phyloP scores from a whole-genome alignment of 2,797 vertebrate genomes.

The Sebastes nivosus region DNA sequence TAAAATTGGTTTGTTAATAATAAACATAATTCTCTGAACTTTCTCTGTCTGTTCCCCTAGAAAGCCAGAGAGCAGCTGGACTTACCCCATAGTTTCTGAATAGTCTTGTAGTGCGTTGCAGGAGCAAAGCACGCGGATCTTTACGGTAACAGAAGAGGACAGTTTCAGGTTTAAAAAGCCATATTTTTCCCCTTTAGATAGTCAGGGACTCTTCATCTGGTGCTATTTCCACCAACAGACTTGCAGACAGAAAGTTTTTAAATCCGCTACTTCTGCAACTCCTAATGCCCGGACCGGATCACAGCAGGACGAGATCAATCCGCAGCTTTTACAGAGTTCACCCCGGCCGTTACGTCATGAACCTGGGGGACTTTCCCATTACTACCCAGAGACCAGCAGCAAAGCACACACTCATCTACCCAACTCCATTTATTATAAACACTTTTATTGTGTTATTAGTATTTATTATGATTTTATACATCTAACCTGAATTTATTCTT shows the following conservation, averaged over 20 bases:
- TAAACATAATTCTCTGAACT: slow-evolving; percentile 14
- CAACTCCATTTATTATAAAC: background rate
- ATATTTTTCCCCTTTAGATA: slow-evolving; percentile 55
- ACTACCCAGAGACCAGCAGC: slow-evolving; percentile 23
- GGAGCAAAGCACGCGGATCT: slow-evolving; percentile 64
- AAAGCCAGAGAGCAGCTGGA: slow-evolving; percentile 22
- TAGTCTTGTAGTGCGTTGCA: slow-evolving; percentile 63
- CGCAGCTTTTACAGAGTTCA: slow-evolving; percentile 68
- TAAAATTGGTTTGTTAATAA: background rate
- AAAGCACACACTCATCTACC: background rate
- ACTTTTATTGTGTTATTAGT: background rate
- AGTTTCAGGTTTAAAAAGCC: slow-evolving; percentile 65
- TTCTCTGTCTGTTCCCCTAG: background rate
- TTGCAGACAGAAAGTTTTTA: slow-evolving; percentile 78
- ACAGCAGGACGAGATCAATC: slow-evolving; percentile 56
- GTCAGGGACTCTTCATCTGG: slow-evolving; percentile 52
- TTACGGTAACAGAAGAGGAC: slow-evolving; percentile 26
- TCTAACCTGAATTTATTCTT: background rate
- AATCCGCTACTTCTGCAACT: slow-evolving; percentile 81
- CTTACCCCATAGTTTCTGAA: slow-evolving; percentile 81
- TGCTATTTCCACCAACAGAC: slow-evolving; percentile 63
- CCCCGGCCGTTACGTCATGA: slow-evolving; percentile 72
- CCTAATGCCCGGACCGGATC: slow-evolving; percentile 68
- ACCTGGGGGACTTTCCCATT: slow-evolving; percentile 68
- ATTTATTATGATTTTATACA: no score